Percentiles rank a stretch among this genome's conserved stretches.
Evolutionary conservation across 23 tunicate genomes (phyloP).

Genomic region (Diplosoma virens): DNA sequence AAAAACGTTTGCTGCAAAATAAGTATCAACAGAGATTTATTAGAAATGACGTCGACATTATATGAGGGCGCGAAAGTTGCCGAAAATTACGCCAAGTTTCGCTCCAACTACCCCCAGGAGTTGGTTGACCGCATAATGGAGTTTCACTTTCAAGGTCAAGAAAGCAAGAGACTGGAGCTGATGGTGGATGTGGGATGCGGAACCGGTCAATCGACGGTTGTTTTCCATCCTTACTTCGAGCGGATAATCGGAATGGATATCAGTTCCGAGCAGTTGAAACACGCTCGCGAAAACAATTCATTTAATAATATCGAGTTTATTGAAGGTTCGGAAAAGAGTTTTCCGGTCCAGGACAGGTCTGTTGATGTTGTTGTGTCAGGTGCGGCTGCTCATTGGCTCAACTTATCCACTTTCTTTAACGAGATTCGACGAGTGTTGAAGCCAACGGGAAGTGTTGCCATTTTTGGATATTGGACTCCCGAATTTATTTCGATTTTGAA

Average conservation of each 20-base stretch:
- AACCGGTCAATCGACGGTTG: conserved; percentile 46
- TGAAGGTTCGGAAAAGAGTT: conserved; percentile 23
- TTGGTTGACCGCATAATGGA: conserved; percentile 15
- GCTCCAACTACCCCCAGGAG: conserved; percentile 31
- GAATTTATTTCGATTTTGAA: too few species aligned
- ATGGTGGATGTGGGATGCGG: conserved; percentile 69
- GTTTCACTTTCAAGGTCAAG: background rate
- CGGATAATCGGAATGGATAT: conserved; percentile 39
- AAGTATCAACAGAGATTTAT: too few species aligned
- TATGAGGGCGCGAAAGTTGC: background rate
- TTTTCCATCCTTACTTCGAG: conserved; percentile 38
- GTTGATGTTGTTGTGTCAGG: conserved; percentile 39
- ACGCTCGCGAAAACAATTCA: background rate
- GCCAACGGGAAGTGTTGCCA: conserved; percentile 40
- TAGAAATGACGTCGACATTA: too few species aligned
- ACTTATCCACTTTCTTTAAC: conserved; percentile 19
- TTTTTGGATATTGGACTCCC: conserved; percentile 39
- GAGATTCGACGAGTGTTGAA: conserved; percentile 35
- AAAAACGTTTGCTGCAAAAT: too few species aligned
- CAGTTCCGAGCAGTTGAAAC: conserved; percentile 36
- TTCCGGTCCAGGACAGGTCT: conserved; percentile 26
- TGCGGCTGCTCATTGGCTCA: conserved; percentile 50
- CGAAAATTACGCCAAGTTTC: conserved; percentile 31
- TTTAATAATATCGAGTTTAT: conserved; percentile 30
- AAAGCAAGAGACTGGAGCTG: background rate